Conservation (phyloP, 2,797 vertebrate genomes). For the Octomys mimax region DNA sequence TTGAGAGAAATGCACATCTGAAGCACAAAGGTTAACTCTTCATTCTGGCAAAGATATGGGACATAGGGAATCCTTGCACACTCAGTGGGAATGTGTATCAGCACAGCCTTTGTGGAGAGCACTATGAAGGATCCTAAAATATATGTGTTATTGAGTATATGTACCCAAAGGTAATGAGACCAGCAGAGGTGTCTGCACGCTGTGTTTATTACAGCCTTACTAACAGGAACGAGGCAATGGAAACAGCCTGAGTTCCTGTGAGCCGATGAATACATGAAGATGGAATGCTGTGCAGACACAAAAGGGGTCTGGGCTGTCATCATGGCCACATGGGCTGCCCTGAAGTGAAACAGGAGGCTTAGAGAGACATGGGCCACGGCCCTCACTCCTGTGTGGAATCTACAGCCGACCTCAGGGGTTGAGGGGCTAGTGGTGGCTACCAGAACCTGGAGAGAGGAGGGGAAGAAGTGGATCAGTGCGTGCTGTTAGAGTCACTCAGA, state of each 20-base stretch:
- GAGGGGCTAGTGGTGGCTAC: too few species aligned
- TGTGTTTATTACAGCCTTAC: not conserved
- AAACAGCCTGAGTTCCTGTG: not conserved
- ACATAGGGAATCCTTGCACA: not conserved
- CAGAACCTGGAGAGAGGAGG: not conserved
- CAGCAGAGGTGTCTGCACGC: not conserved
- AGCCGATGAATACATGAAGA: not conserved
- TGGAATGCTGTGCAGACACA: not conserved
- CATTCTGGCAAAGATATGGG: not conserved
- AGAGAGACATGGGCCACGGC: not conserved
- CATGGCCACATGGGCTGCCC: not conserved
- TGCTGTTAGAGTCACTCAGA: too few species aligned
- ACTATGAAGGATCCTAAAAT: not conserved
- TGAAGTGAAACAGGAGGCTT: not conserved
- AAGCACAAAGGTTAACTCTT: not conserved
- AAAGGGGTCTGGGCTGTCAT: not conserved
- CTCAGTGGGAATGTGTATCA: too few species aligned
- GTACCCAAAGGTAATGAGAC: not conserved
- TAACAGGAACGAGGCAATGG: not conserved
- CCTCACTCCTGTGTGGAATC: not conserved
- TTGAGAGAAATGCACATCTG: not conserved
- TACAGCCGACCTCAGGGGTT: not conserved
- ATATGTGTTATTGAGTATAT: not conserved
- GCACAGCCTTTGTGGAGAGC: not conserved
- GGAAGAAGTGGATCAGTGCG: not conserved